Base-by-base conservation (phyloP, 2,888 invertebrate species). In the Selenia dentaria region DNA sequence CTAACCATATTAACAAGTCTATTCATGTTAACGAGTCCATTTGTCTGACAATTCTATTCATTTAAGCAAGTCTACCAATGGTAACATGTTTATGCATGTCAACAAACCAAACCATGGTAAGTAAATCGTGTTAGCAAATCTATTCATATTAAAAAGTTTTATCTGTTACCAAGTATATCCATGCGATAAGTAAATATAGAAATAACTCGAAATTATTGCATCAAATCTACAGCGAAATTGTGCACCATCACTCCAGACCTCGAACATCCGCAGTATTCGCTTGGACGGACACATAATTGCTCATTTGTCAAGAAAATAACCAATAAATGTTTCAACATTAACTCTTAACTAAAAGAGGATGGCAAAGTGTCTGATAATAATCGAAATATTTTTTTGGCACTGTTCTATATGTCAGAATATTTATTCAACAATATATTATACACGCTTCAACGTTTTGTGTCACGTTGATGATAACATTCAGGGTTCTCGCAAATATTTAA, bases 271-370 rank as follows among this genome's bases (percentile, higher is more conserved):
- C 56, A 50, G 43, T 52, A 59, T 51, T 44, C 44, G 40, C 56
- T 51, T 75, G 77, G 77, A 77, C 77, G 77, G 77, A 77, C 67
- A 62, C 33, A 44, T 62, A 65, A 66, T 67, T 69, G 68, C 63
- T 66, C 66, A 47, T 52, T 52, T 40, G 49, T 54, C 41, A 12
- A 33, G 33, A 24, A 37, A 37, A 37, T n/a, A 32, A 26, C 52
- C 41, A 44, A 53, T 50, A 31, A 53, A 61, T 57, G 70, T 72
- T 70, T 67, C 67, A 71, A 73, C 68, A 67, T 65, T 65, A 64
- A 66, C 63, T 54, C 47, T 54, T 48, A 41, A 49, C 40, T 5
- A 27, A 34, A 32, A 34, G 16, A 32, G 29, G 25, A 49, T 55
- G 53, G 47, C 47, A 49, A 42, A 44, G 44, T 41, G 51, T 41